Evolutionary conservation across 2,888 invertebrate genomes (phyloP).

Genomic region (Heliconius ethilla): DNA sequence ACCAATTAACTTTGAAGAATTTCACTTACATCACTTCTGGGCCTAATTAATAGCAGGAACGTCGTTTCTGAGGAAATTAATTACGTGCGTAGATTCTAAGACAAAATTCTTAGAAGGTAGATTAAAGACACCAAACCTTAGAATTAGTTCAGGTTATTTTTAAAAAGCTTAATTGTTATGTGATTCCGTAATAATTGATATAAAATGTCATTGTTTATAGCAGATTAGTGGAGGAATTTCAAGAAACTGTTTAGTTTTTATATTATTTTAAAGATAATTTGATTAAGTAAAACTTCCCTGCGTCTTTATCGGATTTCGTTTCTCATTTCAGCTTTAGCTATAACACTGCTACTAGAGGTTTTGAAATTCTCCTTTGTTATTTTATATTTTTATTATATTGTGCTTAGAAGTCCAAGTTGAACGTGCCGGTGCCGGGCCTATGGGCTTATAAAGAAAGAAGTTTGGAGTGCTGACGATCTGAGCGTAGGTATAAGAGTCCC

Average conservation of each 20-base stretch:
- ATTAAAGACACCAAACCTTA: not conserved
- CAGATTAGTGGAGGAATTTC: not conserved
- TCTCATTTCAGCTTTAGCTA: not conserved
- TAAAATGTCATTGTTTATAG: not conserved
- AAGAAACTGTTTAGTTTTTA: not conserved
- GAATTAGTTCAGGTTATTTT: not conserved
- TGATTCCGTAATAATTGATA: not conserved
- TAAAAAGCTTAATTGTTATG: not conserved
- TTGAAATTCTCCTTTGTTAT: not conserved
- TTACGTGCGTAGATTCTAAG: conserved; percentile 40
- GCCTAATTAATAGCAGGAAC: conserved; percentile 47
- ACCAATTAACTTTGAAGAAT: conserved; percentile 46
- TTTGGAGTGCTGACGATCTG: not conserved
- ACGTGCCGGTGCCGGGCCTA: not conserved
- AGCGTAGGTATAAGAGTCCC: not conserved
- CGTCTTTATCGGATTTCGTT: too few relatives aligned
- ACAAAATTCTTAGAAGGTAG: conserved; percentile 23
- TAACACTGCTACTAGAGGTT: not conserved
- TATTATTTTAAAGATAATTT: not conserved
- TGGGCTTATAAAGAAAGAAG: not conserved
- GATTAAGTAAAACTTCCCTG: not conserved
- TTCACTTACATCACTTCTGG: conserved; percentile 46
- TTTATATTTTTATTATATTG: not conserved
- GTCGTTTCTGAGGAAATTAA: conserved; percentile 42
- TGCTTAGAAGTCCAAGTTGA: not conserved